A percentile compares a stretch with the other conserved stretches of the same genome.
These are phyloP conservation scores for Hypomecis punctinalis DNA, from an alignment of 2,888 invertebrate species.

Conservation along the genomic window DNA sequence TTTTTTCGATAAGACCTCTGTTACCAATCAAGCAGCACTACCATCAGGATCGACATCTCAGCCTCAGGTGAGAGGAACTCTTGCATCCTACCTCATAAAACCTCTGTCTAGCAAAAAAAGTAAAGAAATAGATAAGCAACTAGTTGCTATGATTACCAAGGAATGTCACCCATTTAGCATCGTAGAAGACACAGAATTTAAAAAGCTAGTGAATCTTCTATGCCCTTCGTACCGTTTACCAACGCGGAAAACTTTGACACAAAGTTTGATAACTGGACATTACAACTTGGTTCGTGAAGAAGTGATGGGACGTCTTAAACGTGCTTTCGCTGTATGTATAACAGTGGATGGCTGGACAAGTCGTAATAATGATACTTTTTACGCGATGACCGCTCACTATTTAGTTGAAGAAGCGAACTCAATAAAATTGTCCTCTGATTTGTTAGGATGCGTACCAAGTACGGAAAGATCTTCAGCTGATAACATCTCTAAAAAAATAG, in stretches of 20 bases:
- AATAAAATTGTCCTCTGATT: conserved; percentile 10
- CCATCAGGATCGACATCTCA: no score
- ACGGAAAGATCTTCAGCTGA: conserved; percentile 21
- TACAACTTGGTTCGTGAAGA: conserved; percentile 34
- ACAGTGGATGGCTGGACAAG: conserved; percentile 45
- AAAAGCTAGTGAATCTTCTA: conserved; percentile 35
- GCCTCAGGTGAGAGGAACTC: neutral
- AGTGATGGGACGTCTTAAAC: conserved; percentile 8
- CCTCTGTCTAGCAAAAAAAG: neutral
- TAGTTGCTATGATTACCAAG: conserved; percentile 39
- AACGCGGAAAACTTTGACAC: conserved; percentile 41
- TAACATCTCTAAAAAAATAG: no score
- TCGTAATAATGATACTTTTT: conserved; percentile 23
- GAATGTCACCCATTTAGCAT: conserved; percentile 37
- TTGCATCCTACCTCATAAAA: no score
- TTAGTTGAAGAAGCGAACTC: conserved; percentile 22
- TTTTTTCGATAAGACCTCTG: no score
- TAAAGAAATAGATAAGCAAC: conserved; percentile 34
- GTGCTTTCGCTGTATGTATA: conserved; percentile 35
- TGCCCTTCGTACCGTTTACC: conserved; percentile 40
- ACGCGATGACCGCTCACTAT: conserved; percentile 41
- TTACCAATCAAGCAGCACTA: no score
- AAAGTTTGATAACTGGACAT: conserved; percentile 19
- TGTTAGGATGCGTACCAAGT: conserved; percentile 25
- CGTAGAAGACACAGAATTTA: conserved; percentile 42